Conservation (phyloP, 2,888 invertebrate species). For the Noctua comes region DNA sequence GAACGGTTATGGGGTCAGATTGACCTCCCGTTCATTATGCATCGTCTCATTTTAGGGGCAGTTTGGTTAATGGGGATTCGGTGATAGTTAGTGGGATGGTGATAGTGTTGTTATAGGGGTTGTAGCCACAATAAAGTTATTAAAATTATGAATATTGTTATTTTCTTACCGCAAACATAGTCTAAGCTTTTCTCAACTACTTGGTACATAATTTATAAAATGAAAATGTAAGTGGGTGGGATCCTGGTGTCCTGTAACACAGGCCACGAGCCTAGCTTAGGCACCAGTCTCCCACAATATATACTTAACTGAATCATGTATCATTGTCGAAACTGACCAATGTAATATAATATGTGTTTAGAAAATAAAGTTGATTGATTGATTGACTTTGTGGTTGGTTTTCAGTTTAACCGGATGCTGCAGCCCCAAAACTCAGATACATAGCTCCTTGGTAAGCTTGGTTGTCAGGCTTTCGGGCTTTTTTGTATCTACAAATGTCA, state of each 20-base stretch:
- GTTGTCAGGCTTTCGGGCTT: background rate
- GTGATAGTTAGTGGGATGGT: constrained; percentile 36
- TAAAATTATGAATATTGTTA: background rate
- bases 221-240: too few species aligned
- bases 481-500: background rate
- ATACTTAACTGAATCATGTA: too few species aligned
- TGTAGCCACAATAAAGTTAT: background rate
- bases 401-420: background rate
- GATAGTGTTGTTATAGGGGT: constrained; percentile 4
- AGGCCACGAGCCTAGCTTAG: too few species aligned
- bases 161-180: background rate
- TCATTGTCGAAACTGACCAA: too few species aligned
- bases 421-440: background rate
- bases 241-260: too few species aligned
- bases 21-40: constrained; percentile 63
- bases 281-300: too few species aligned
- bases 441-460: too few species aligned
- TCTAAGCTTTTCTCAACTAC: background rate
- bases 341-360: too few species aligned
- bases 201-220: background rate
- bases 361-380: too few species aligned
- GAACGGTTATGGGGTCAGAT: constrained; percentile 81
- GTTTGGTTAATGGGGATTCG: constrained; percentile 55
- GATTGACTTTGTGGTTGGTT: too few species aligned
- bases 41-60: constrained; percentile 61